These are phyloP conservation scores for Apostichopus californicus DNA, from an alignment of 35 echinoderm and acorn worm genomes.

Conservation along the genomic window DNA sequence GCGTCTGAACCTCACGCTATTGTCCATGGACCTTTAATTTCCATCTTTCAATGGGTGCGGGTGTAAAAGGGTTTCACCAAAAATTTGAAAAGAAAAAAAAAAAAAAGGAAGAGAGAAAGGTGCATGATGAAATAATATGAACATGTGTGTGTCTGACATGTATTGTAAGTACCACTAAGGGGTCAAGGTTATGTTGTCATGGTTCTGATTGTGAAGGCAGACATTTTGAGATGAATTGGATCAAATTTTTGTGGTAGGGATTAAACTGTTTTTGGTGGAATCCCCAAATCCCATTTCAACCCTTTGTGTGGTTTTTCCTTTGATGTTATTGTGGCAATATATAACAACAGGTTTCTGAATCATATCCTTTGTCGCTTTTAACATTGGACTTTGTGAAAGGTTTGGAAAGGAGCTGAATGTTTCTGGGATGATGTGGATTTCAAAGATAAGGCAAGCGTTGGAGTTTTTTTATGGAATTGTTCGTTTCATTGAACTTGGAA, in stretches of 20 bases:
- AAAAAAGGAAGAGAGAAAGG: neutral
- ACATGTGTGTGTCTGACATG: neutral
- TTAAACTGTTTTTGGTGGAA: neutral
- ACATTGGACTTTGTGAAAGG: too few relatives aligned
- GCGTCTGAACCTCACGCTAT: neutral
- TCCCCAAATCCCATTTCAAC: neutral
- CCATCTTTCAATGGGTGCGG: neutral
- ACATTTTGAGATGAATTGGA: neutral
- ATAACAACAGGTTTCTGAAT: too few relatives aligned
- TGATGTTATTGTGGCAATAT: neutral
- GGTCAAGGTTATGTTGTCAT: slow-evolving; percentile 14
- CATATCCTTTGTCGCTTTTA: too few relatives aligned
- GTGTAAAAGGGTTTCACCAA: neutral
- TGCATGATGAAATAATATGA: neutral
- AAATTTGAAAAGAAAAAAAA: neutral
- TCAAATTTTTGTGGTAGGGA: neutral
- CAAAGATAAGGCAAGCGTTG: too few relatives aligned
- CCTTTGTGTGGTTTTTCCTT: slow-evolving; percentile 8
- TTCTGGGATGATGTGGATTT: too few relatives aligned
- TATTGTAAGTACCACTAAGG: neutral
- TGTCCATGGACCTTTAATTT: slow-evolving; percentile 21
- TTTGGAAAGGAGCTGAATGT: too few relatives aligned
- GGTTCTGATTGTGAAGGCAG: neutral
- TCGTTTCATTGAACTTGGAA: too few relatives aligned
- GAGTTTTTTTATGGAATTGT: too few relatives aligned